Evolutionary conservation across 2,113 vertebrate genomes (phyloP), one percentile per base, ranked within the genome.

Genomic region (Gobiocypris rarus): DNA sequence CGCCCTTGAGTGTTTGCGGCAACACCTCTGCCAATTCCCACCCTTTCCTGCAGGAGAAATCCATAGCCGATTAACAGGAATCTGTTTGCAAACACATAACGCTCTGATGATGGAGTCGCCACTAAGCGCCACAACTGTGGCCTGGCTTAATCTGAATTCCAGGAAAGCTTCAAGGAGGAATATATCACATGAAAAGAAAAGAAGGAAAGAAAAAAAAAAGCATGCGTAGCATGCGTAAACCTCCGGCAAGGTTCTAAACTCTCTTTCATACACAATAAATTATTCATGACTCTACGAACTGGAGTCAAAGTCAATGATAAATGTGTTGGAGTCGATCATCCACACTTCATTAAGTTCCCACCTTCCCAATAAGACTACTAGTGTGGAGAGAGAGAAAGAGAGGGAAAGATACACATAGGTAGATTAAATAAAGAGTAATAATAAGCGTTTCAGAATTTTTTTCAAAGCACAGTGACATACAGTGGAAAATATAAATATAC

Each of bases 231-330:
- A n/a, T n/a, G 26, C 15, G 67, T 86, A 82, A 89, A 89, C 85
- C 85, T 77, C 86, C 82, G 84, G 91, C 90, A 88, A 83, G 91
- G 88, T 90, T 92, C 88, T 90, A 92, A 92, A 93, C 87, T 91
- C 89, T 90, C 89, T 88, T 92, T 93, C 90, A 92, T 91, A 91
- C 91, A 92, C 89, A 90, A 89, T 93, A 92, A 91, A 93, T 93
- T 91, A 93, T 93, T 93, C 93, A 93, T 89, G 85, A 87, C 89
- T 89, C 89, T 88, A 90, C 88, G 90, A 92, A 91, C 92, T 90
- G 83, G 86, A 92, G 91, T 92, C 91, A 92, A 90, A 92, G 90
- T 91, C 91, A 91, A 92, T 92, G 91, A 93, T 91, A 91, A 92
- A 92, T 90, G 89, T 76, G 83, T 88, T 87, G 63, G 89, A 91